Evolutionary conservation across 2,888 invertebrate species (phyloP), one percentile per base, ranked within the genome.

Genomic region (Zaprionus lineosus): DNA sequence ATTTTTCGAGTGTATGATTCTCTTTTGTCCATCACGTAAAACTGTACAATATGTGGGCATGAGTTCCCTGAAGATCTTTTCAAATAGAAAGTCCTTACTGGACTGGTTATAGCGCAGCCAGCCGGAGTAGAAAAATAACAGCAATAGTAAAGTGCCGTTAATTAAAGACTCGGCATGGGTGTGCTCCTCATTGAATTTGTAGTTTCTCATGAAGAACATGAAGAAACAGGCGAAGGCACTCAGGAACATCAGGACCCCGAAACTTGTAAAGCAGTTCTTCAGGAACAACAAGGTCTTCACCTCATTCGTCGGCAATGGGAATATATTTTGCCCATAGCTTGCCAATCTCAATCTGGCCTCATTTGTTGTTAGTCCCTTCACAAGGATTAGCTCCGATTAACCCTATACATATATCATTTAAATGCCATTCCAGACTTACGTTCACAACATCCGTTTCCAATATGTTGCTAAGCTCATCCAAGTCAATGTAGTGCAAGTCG

Each of bases 41-140:
- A 83, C 85, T 1, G 79, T 84, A 7, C 85, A 84, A 11, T 64
- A 72, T 57, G 47, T 57, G 11, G 79, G 75, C 57, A 60, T 57
- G 0, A 84, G 6, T 0, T 53, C 36, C 0, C 28, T 15, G 3
- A 82, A 78, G 0, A 75, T 55, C 3, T 2, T 0, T 0, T 21
- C 19, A 3, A 84, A 51, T 1, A 6, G 29, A 3, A 28, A 47
- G 2, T 62, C 59, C 8, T 78, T 31, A 4, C 60, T 62, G 11
- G 15, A 48, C 15, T 72, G 66, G 4, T 72, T 2, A 7, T 52
- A 33, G 1, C 55, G 36, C 2, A 72, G 2, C 0, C 7, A 15
- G 0, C 71, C 78, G 0, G 51, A 33, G 2, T 39, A 0, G 0
- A 81, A 3, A 3, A 81, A 67, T 2, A 37, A 3, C 0, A 39